A percentile compares a stretch with the other conserved stretches of the same genome.
Conservation (phyloP, 2,888 invertebrate genomes). For the Helicoverpa assulta region DNA sequence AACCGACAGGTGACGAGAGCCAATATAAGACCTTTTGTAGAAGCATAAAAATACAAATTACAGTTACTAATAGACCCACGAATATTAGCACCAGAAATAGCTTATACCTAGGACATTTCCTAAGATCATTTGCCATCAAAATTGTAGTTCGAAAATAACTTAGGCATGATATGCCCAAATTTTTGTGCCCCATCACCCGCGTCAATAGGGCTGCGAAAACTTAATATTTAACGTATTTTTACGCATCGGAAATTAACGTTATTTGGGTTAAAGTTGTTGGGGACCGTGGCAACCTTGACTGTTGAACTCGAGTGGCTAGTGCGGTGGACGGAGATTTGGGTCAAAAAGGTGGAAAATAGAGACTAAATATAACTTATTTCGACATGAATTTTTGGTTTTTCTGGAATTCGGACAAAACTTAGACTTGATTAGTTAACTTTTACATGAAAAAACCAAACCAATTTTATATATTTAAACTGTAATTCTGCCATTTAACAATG, state of each 20-base stretch:
- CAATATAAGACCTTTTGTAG: too few species aligned
- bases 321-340: background rate
- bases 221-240: conserved; percentile 61
- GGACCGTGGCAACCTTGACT: conserved; percentile 45
- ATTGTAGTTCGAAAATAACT: background rate
- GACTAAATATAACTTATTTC: too few species aligned
- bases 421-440: too few species aligned
- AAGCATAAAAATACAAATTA: too few species aligned
- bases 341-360: too few species aligned
- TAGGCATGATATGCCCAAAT: conserved; percentile 16
- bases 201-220: conserved; percentile 67
- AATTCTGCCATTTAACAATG: too few species aligned
- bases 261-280: conserved; percentile 62
- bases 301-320: conserved; percentile 14
- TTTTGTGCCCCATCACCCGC: conserved; percentile 52
- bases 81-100: background rate
- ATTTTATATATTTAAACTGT: too few species aligned
- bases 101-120: background rate
- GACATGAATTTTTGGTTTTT: too few species aligned
- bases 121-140: background rate
- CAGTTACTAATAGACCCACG: background rate
- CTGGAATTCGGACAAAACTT: too few species aligned
- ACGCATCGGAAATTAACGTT: conserved; percentile 79
- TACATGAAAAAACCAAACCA: too few species aligned
- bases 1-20: too few species aligned